Base-by-base conservation (phyloP, 1,140 invertebrate species). In the Listronotus oregonensis region DNA sequence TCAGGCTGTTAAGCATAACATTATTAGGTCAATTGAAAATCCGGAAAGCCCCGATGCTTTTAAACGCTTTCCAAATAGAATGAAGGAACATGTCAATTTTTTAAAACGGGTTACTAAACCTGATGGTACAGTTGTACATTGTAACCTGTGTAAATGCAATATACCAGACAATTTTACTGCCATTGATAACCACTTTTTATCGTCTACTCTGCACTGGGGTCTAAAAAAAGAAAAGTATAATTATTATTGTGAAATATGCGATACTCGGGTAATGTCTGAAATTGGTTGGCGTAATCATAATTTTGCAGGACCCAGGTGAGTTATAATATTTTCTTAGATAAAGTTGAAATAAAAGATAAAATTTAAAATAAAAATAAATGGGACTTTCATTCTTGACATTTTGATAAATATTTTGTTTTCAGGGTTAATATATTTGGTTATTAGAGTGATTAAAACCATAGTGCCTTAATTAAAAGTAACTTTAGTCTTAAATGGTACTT, bases 191-290 rank as follows among this genome's bases (percentile, higher is more conserved):
- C 72, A 74, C 57, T n/a, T 73, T 42, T 17, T 43, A 2, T 31
- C 27, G 10, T 21, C 43, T 6, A 15, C 49, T 8, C 56, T 59
- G 39, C 49, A 61, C 31, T 15, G 27, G 32, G 15, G n/a, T 6
- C 59, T 50, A 0, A 57, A 67, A 15, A 49, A 39, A 39, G 34
- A 49, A 8, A 60, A 66, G n/a, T 74, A 69, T 44, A 69, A 50
- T 5, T 74, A 64, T 56, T 73, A 55, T 61, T 74, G 73, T 31
- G 73, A 74, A 47, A 67, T 73, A 57, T 74, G 73, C 42, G 58
- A 71, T 37, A 40, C 58, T 9, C 39, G 56, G 31, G 50, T 65
- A 11, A 58, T 44, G 14, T 56, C 60, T 31, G 73, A 74, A 52
- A 14, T 27, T 15, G 42, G 40, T 18, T 74, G 71, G 71, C 21